These are phyloP conservation scores for Melanostigma gelatinosum DNA, from an alignment of 2,113 vertebrate species.

Conservation along the genomic window DNA sequence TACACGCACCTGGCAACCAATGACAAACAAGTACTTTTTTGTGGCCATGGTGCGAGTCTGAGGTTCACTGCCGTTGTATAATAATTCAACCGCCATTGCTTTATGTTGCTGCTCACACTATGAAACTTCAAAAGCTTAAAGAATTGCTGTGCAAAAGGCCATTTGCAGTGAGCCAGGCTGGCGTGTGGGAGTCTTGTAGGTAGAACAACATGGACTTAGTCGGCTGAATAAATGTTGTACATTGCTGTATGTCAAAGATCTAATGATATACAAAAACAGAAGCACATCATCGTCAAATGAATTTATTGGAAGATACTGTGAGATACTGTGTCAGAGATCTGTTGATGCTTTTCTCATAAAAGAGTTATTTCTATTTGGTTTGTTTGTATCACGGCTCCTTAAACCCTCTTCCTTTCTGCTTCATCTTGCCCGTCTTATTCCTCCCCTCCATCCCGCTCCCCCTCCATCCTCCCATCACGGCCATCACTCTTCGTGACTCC, in stretches of 20 bases:
- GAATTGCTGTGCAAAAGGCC: neutral
- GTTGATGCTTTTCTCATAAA: neutral
- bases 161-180: neutral
- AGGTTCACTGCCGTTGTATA: neutral
- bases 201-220: neutral
- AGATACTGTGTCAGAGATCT: neutral
- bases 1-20: neutral
- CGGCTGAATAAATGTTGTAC: too few species aligned
- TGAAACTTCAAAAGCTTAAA: neutral
- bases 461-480: neutral
- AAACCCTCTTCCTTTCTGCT: neutral
- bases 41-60: neutral
- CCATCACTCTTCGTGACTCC: conserved; percentile 25
- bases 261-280: neutral
- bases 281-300: neutral
- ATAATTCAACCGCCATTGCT: neutral
- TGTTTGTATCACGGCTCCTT: neutral
- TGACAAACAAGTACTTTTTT: neutral
- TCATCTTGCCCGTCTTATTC: neutral
- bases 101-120: neutral
- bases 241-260: neutral
- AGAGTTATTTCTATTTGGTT: neutral
- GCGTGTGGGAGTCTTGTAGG: neutral
- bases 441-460: neutral
- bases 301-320: too few species aligned